Evolutionary conservation across 2,888 invertebrate species (phyloP).

Genomic region (Folsomia manolachei): DNA sequence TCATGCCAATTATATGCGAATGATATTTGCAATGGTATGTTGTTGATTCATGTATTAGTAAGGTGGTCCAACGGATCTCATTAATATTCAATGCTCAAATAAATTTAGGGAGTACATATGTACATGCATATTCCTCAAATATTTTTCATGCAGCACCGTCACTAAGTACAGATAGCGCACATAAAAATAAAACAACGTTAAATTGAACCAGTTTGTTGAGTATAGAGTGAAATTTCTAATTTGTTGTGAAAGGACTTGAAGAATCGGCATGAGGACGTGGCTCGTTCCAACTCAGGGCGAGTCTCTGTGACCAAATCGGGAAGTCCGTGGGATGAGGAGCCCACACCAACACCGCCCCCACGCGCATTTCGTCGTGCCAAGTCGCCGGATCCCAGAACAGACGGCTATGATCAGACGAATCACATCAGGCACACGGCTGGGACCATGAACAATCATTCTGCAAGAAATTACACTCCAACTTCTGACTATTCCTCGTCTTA

Average conservation of each 20-base stretch:
- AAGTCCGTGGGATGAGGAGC: conserved; percentile 48
- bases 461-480: conserved; percentile 25
- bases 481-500: conserved; percentile 38
- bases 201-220: background rate
- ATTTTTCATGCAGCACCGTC: too few relatives aligned
- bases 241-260: conserved; percentile 46
- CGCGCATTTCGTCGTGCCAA: conserved; percentile 49
- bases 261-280: conserved; percentile 50
- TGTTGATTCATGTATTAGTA: too few relatives aligned
- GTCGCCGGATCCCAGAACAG: conserved; percentile 48
- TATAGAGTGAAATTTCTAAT: conserved; percentile 22
- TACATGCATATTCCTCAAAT: too few relatives aligned
- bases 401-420: conserved; percentile 44
- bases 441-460: conserved; percentile 45
- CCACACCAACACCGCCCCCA: conserved; percentile 51
- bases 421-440: conserved; percentile 39
- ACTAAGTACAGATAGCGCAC: too few relatives aligned
- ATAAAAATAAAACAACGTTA: too few relatives aligned
- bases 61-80: too few relatives aligned
- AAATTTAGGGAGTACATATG: too few relatives aligned
- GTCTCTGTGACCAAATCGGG: conserved; percentile 50
- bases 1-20: too few relatives aligned
- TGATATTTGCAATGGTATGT: too few relatives aligned
- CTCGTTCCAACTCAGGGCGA: conserved; percentile 51
- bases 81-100: too few relatives aligned